Conservation (phyloP, 2,888 invertebrate species). For the Eupithecia exiguata region DNA sequence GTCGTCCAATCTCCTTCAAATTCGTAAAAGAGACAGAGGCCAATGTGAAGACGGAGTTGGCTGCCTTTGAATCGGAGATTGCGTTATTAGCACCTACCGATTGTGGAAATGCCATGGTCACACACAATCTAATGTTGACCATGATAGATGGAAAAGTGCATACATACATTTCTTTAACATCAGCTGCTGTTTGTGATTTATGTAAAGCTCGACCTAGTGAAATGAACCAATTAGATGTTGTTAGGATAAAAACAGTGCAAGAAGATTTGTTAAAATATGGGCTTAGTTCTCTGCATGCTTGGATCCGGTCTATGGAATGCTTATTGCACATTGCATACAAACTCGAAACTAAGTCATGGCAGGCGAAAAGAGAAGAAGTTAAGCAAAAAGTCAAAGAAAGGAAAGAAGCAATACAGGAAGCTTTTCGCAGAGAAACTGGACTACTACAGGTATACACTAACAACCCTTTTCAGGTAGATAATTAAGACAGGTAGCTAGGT, state of each 20-base stretch:
- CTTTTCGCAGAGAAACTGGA: no score
- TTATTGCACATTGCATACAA: no score
- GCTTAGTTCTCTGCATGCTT: slow-evolving; percentile 27
- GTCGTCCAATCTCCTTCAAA: slow-evolving; percentile 27
- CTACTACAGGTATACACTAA: no score
- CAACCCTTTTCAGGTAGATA: no score
- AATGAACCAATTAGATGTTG: slow-evolving; percentile 17
- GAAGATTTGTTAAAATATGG: slow-evolving; percentile 14
- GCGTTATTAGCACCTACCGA: slow-evolving; percentile 12
- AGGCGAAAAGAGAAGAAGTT: no score
- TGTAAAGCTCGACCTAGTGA: slow-evolving; percentile 23
- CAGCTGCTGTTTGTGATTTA: slow-evolving; percentile 22
- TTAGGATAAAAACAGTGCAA: slow-evolving; percentile 3
- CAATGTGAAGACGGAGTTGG: slow-evolving; percentile 9
- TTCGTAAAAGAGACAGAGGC: slow-evolving; percentile 27
- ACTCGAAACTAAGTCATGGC: no score
- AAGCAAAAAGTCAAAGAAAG: no score
- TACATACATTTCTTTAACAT: slow-evolving; percentile 20
- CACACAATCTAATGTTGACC: slow-evolving; percentile 18
- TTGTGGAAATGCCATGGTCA: slow-evolving; percentile 7
- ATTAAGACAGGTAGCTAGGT: no score
- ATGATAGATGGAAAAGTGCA: slow-evolving; percentile 13
- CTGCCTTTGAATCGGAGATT: slow-evolving; percentile 21
- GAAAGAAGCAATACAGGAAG: no score
- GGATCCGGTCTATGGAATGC: slow-evolving; percentile 26